Conservation (phyloP, 2,113 vertebrate genomes). For the Sterna hirundo region DNA sequence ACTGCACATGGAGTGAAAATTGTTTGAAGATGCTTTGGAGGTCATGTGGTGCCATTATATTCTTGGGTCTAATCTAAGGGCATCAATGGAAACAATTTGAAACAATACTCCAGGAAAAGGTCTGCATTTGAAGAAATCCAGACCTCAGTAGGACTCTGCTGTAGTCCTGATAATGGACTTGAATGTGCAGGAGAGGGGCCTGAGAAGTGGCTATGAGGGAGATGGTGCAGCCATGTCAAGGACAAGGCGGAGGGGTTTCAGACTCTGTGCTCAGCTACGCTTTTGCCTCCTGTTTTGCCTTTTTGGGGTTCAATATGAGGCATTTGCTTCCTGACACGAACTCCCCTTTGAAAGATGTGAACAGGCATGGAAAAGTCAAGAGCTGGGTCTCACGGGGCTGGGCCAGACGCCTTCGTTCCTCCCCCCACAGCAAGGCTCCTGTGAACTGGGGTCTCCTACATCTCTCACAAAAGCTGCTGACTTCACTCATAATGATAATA, state of each 20-base stretch:
- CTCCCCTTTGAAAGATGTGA: not conserved
- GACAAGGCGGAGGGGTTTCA: fast-evolving
- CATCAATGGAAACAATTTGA: not conserved
- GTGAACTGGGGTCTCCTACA: not conserved
- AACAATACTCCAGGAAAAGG: not conserved
- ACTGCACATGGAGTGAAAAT: not conserved
- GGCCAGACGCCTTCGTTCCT: not conserved
- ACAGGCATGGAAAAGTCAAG: not conserved
- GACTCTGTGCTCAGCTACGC: fast-evolving
- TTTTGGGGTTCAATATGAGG: not conserved
- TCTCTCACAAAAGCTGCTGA: slow-evolving; percentile 48
- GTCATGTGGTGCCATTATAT: not conserved
- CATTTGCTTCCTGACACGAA: not conserved
- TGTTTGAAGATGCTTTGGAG: not conserved
- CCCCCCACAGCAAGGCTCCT: not conserved
- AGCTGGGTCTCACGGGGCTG: not conserved
- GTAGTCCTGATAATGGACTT: not conserved
- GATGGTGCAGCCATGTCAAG: not conserved
- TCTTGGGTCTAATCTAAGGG: not conserved
- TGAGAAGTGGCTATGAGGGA: not conserved
- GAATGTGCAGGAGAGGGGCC: not conserved
- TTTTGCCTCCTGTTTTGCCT: not conserved
- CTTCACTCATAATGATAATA: not conserved
- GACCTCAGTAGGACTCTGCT: not conserved
- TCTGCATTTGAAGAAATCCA: not conserved